Evolutionary conservation across 1,140 invertebrate species (phyloP).

Genomic region (Trypoxylus dichotomus): DNA sequence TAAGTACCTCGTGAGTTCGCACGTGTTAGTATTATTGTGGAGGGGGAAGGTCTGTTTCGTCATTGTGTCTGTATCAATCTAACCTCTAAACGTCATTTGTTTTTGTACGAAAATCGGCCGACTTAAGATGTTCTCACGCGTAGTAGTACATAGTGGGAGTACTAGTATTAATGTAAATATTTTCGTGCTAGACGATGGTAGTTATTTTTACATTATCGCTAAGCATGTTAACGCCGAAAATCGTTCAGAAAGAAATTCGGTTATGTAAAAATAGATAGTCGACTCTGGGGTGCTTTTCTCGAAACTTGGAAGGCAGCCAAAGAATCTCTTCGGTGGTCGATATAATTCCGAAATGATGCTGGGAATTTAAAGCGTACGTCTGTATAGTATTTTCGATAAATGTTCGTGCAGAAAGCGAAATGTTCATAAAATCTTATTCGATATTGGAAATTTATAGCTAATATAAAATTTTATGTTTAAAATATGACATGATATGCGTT

Average conservation of each 20-base stretch:
- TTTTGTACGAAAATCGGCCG: background rate
- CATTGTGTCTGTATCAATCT: background rate
- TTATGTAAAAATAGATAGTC: conserved; percentile 18
- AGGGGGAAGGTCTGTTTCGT: background rate
- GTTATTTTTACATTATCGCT: conserved; percentile 9
- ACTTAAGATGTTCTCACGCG: background rate
- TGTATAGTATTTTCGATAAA: no score
- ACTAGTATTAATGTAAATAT: conserved; percentile 1
- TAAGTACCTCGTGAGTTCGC: conserved; percentile 11
- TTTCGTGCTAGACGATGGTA: background rate
- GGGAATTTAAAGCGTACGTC: background rate
- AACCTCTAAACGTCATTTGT: background rate
- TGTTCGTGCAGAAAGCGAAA: no score
- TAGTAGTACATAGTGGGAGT: background rate
- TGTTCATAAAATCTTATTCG: no score
- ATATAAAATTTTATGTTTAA: no score
- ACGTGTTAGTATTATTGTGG: background rate
- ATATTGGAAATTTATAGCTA: no score
- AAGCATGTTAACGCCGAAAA: background rate
- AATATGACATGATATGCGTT: no score
- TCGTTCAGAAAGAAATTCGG: background rate
- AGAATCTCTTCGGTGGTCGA: background rate
- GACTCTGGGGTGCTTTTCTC: background rate
- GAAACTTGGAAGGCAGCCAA: background rate
- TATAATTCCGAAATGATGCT: background rate